Evolutionary conservation across 2,113 vertebrate species (phyloP).

Genomic region (Pachypanchax playfairii): DNA sequence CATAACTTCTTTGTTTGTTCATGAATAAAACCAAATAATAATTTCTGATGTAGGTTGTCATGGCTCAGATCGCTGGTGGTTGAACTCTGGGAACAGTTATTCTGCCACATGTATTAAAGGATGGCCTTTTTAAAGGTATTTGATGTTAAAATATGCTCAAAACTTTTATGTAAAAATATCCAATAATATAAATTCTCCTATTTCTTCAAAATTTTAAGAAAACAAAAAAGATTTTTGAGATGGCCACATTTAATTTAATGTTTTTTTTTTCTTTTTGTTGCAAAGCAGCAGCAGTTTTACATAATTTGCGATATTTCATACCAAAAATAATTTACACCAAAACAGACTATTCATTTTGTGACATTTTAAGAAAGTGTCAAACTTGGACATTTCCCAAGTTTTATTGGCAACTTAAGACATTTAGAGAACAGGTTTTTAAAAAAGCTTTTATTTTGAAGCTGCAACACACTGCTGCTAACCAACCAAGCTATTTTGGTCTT

Average conservation of each 20-base stretch:
- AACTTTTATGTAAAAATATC: background rate
- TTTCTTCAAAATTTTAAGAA: no score
- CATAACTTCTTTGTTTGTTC: constrained; percentile 8
- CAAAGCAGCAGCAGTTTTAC: no score
- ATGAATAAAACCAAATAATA: background rate
- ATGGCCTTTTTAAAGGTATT: constrained; percentile 7
- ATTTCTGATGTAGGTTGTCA: background rate
- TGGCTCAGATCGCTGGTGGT: background rate
- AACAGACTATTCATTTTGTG: background rate
- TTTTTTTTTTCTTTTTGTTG: no score
- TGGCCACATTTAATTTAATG: no score
- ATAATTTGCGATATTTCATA: no score
- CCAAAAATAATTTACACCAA: no score
- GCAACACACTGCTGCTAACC: background rate
- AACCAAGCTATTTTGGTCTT: background rate
- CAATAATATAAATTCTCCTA: no score
- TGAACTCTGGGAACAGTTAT: constrained; percentile 23
- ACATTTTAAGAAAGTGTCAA: background rate
- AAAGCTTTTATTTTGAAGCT: background rate
- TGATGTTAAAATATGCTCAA: constrained; percentile 9
- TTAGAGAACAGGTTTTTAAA: no score
- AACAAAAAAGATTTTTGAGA: no score
- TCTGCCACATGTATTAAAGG: constrained; percentile 24
- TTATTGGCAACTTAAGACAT: background rate
- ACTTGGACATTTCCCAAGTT: background rate